Percentiles rank a stretch among this genome's conserved stretches.
Conservation (phyloP, 2,888 invertebrate species). For the Helicoverpa assulta region DNA sequence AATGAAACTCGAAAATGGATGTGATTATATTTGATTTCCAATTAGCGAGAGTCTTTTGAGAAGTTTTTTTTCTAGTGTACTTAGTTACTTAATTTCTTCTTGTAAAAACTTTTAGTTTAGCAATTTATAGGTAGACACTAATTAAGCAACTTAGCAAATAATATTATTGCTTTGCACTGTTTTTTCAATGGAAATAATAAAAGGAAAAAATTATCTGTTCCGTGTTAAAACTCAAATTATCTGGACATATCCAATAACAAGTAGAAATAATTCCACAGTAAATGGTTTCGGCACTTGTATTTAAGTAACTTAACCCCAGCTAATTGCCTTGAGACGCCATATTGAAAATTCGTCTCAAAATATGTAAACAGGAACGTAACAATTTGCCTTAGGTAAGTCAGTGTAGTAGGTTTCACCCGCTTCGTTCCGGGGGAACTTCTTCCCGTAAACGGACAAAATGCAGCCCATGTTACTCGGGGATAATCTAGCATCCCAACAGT, state of each 20-base stretch:
- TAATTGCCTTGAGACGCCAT: slow-evolving; percentile 20
- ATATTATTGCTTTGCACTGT: no score
- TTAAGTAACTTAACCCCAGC: slow-evolving; percentile 11
- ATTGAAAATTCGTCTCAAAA: slow-evolving; percentile 13
- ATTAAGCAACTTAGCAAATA: no score
- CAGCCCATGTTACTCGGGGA: no score
- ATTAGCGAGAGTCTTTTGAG: slow-evolving; percentile 26
- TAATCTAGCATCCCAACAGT: no score
- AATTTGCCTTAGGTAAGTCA: slow-evolving; percentile 34
- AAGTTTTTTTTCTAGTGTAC: slow-evolving; percentile 12
- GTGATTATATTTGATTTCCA: slow-evolving; percentile 41
- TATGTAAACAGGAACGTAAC: slow-evolving; percentile 19
- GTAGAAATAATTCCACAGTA: no score
- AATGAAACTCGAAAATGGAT: slow-evolving; percentile 44
- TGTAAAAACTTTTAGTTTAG: no score
- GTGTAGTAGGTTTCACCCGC: no score
- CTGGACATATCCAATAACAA: no score
- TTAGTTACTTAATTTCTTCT: neutral
- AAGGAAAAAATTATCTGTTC: neutral
- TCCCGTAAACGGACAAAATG: no score
- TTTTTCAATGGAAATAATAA: no score
- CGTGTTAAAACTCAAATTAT: neutral
- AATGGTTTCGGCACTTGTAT: slow-evolving; percentile 15
- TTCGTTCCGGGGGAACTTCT: no score
- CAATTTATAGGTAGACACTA: neutral